A percentile compares a stretch with the other conserved stretches of the same genome.
Evolutionary conservation across 2,113 vertebrate species (phyloP).

Genomic region (Burhinus oedicnemus): DNA sequence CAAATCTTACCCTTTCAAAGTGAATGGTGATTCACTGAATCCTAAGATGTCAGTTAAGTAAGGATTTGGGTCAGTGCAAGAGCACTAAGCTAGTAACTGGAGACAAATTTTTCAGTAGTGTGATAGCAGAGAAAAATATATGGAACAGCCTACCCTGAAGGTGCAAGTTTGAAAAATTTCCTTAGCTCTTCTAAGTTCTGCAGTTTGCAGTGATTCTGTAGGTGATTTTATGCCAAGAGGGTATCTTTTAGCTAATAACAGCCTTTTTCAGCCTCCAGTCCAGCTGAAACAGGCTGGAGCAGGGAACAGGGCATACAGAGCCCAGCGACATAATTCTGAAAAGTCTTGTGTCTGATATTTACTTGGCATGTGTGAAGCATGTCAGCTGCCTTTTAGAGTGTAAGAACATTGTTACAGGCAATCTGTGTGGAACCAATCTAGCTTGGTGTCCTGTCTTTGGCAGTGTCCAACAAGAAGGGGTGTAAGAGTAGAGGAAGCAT

Average conservation of each 20-base stretch:
- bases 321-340: accelerated
- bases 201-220: neutral
- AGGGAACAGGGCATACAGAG: neutral
- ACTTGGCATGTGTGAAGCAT: neutral
- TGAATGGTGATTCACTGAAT: neutral
- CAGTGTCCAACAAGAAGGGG: neutral
- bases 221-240: neutral
- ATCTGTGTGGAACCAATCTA: neutral
- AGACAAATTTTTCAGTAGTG: neutral
- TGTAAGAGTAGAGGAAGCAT: neutral
- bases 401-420: neutral
- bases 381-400: neutral
- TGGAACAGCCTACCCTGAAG: neutral
- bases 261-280: neutral
- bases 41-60: neutral
- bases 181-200: neutral
- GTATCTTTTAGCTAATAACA: neutral
- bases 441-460: neutral
- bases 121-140: neutral
- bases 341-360: neutral
- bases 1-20: neutral
- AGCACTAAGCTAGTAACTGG: neutral
- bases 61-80: neutral
- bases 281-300: neutral
- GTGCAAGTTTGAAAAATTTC: neutral